Evolutionary conservation across 2,113 vertebrate species (phyloP).

Genomic region (Chionodraco myersi): DNA sequence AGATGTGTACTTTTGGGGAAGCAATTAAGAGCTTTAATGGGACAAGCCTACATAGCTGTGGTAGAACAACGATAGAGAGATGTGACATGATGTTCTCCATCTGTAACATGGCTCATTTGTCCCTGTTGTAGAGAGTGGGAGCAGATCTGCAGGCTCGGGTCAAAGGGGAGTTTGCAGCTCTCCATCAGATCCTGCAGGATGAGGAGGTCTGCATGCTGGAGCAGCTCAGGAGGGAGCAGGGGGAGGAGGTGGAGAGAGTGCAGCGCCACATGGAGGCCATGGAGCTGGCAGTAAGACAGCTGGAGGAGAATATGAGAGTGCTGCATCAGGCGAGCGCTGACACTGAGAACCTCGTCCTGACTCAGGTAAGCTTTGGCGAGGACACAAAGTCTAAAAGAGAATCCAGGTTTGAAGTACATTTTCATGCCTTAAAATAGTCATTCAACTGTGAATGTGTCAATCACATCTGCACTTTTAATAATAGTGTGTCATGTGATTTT

Average conservation of each 20-base stretch:
- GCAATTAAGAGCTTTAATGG: background rate
- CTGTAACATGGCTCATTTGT: background rate
- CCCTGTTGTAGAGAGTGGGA: slow-evolving; percentile 56
- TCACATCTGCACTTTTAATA: slow-evolving; percentile 5
- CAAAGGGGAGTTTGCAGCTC: slow-evolving; percentile 81
- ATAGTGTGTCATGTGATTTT: background rate
- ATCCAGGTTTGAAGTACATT: background rate
- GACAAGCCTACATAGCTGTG: background rate
- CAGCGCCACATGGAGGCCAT: slow-evolving; percentile 69
- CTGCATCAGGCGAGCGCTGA: slow-evolving; percentile 66
- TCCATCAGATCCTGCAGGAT: slow-evolving; percentile 85
- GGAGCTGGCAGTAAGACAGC: slow-evolving; percentile 66
- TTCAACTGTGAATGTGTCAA: background rate
- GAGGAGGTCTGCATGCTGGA: slow-evolving; percentile 83
- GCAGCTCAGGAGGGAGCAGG: slow-evolving; percentile 79
- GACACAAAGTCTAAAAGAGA: background rate
- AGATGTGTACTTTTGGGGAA: background rate
- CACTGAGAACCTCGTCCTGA: slow-evolving; percentile 47
- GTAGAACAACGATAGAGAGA: background rate
- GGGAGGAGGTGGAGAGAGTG: slow-evolving; percentile 74
- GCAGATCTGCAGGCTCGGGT: slow-evolving; percentile 82
- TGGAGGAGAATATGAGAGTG: slow-evolving; percentile 73
- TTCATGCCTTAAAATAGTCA: background rate
- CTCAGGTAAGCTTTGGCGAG: slow-evolving; percentile 75
- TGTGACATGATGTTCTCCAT: background rate